Evolutionary conservation across 2,888 invertebrate species (phyloP).

Genomic region (Alloplasta piceator): DNA sequence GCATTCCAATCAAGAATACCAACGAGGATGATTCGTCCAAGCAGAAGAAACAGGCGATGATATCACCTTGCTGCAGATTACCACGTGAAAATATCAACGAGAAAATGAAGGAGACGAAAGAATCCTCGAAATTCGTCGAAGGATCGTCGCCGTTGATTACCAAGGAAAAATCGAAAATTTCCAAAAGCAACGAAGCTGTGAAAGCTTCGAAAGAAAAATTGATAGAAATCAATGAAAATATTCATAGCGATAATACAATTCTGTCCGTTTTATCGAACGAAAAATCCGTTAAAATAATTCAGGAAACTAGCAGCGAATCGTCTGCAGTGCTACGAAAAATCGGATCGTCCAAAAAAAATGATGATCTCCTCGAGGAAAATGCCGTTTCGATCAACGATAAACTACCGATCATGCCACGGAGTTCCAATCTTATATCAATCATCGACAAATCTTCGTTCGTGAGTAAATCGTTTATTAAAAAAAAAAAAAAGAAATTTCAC

Average conservation of each 20-base stretch:
- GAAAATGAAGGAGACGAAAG: not conserved
- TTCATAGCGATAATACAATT: not conserved
- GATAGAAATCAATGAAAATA: not conserved
- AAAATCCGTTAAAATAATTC: too few relatives aligned
- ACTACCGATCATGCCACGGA: conserved; percentile 42
- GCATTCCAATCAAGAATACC: not conserved
- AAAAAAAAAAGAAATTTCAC: not conserved
- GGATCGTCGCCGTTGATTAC: not conserved
- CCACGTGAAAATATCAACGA: conserved; percentile 21
- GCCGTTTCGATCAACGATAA: conserved; percentile 8
- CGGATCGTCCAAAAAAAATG: not conserved
- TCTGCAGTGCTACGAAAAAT: too few relatives aligned
- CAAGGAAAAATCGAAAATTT: not conserved
- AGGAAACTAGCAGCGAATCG: too few relatives aligned
- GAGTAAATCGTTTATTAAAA: conserved; percentile 27
- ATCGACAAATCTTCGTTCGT: conserved; percentile 46
- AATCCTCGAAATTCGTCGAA: too few relatives aligned
- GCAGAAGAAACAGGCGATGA: not conserved
- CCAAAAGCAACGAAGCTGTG: not conserved
- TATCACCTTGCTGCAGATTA: conserved; percentile 31
- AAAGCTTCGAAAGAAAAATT: not conserved
- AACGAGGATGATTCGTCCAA: not conserved
- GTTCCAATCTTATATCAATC: conserved; percentile 42
- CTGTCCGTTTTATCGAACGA: too few relatives aligned
- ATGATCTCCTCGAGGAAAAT: not conserved